Evolutionary conservation across 2,888 invertebrate genomes (phyloP), one percentile per base, ranked within the genome.

Genomic region (Cryptocephalus moraei): DNA sequence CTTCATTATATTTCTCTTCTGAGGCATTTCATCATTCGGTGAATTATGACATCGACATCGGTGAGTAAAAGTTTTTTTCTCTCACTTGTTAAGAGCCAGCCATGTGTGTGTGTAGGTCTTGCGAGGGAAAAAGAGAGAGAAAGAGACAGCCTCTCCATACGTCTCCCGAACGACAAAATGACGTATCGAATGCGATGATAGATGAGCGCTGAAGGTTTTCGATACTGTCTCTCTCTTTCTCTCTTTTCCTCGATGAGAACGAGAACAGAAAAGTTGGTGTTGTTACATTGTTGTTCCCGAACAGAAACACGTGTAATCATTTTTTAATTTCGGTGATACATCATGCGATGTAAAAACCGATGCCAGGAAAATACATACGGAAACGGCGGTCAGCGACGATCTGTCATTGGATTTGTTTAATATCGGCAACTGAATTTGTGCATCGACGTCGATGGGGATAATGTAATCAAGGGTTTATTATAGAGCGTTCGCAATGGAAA

Each of bases 131-230:
- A 12, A 6, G 6, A 22, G 22, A 22, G 22, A 22, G 22, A 22
- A 42, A 43, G 49, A 36, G 39, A n/a, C 32, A 40, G 43, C 45
- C 46, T 41, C 46, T 41, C 36, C 48, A 49, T 47, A 53, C 48
- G 45, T 53, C 49, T 49, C 36, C 48, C 47, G 49, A 50, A 55
- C 55, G 55, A 52, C 55, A 51, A 54, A 48, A 49, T 57, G 55
- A 57, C 53, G 56, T 55, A 57, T 57, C 52, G 57, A 56, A 53
- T 49, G 40, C 47, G 54, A 57, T 57, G 57, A 57, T 57, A 52
- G 56, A 57, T 57, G 57, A 53, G 56, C 45, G 46, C 41, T 41
- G 49, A 49, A 48, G 49, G 50, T 45, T 51, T 36, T 12, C 36
- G 36, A 36, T 48, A 50, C 50, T 22, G 3, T 22, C 22, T 22